Conservation (phyloP, 2,113 vertebrate species). For the Marmota flaviventris region DNA sequence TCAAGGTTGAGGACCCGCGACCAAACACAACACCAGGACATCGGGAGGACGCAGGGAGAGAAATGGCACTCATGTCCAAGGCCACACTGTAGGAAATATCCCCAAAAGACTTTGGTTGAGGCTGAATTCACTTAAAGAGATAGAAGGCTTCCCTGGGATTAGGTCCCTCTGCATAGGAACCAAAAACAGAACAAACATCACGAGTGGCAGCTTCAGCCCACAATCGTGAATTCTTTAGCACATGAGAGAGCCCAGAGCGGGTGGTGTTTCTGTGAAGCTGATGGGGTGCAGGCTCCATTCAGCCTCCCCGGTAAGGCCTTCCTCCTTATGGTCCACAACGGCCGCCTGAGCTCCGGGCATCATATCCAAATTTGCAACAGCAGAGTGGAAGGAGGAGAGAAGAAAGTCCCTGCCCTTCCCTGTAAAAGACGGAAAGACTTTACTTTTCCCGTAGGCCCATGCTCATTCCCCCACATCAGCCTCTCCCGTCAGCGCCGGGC, state of each 20-base stretch:
- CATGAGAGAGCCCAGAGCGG: too few relatives aligned
- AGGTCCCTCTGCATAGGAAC: not conserved
- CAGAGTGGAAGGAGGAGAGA: not conserved
- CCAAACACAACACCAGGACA: not conserved
- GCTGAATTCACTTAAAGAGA: not conserved
- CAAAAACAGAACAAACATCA: not conserved
- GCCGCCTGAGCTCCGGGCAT: not conserved
- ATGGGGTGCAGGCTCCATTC: not conserved
- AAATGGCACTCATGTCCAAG: not conserved
- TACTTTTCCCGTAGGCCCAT: fast-evolving
- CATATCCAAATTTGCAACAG: not conserved
- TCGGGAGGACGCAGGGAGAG: not conserved
- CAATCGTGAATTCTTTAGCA: not conserved
- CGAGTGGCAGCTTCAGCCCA: not conserved
- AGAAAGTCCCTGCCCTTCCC: not conserved
- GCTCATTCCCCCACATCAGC: fast-evolving
- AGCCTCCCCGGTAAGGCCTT: not conserved
- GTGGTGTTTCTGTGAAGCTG: fast-evolving
- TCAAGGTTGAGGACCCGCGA: not conserved
- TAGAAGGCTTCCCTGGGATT: not conserved
- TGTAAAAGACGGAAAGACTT: not conserved
- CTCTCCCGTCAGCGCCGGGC: fast-evolving
- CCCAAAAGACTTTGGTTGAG: not conserved
- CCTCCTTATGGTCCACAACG: not conserved
- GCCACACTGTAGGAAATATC: not conserved